phyloP scores from a whole-genome alignment of 2,797 vertebrate genomes.

The Melanotaenia boesemani region DNA sequence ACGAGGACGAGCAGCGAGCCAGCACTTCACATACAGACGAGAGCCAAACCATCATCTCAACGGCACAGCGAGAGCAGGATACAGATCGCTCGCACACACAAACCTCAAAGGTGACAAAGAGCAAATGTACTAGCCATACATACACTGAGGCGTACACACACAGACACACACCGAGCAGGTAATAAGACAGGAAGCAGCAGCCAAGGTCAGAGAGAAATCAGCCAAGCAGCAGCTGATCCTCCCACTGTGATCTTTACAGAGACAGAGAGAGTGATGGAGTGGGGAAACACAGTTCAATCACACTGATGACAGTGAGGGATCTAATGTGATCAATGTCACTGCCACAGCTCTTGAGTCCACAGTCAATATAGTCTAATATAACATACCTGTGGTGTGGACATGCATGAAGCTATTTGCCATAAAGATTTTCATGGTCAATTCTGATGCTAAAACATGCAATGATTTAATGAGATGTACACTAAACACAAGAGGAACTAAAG shows the following conservation, averaged over 20 bases:
- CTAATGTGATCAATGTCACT: slow-evolving; percentile 58
- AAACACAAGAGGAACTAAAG: neutral
- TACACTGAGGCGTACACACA: slow-evolving; percentile 5
- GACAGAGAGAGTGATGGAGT: slow-evolving; percentile 34
- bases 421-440: slow-evolving; percentile 19
- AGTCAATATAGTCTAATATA: slow-evolving; percentile 43
- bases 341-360: slow-evolving; percentile 32
- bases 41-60: slow-evolving; percentile 35
- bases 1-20: slow-evolving; percentile 47
- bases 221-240: slow-evolving; percentile 52
- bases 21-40: slow-evolving; percentile 37
- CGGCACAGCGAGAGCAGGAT: slow-evolving; percentile 48
- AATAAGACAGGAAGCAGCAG: slow-evolving; percentile 54
- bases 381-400: slow-evolving; percentile 21
- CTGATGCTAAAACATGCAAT: slow-evolving; percentile 8
- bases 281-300: slow-evolving; percentile 49
- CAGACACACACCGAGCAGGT: slow-evolving; percentile 23
- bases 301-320: slow-evolving; percentile 17
- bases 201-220: slow-evolving; percentile 53
- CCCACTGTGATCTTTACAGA: slow-evolving; percentile 43
- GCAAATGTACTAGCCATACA: slow-evolving; percentile 16
- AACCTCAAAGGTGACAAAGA: slow-evolving; percentile 33
- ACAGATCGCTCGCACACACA: slow-evolving; percentile 13
- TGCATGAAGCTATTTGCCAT: neutral
- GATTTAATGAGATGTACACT: neutral